phyloP scores from a whole-genome alignment of 2,113 vertebrate genomes.

The Cochlearius cochlearius region DNA sequence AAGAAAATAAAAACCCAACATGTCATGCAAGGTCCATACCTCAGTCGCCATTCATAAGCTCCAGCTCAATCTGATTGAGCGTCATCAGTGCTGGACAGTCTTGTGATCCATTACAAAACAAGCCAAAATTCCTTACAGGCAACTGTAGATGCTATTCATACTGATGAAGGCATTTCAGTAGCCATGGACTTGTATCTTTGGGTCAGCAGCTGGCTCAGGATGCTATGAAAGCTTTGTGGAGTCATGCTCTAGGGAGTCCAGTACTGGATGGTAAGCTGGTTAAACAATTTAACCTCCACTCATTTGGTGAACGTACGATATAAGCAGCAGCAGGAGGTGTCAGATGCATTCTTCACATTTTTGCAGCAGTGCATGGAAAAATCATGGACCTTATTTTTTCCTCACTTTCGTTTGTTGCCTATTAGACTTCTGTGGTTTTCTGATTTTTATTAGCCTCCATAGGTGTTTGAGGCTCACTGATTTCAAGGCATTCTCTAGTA shows the following conservation, averaged over 20 bases:
- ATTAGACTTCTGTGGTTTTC: background rate
- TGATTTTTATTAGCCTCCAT: background rate
- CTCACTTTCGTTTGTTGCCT: background rate
- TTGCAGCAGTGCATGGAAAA: background rate
- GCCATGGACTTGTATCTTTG: background rate
- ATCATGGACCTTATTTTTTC: background rate
- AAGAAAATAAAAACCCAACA: background rate
- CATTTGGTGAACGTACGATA: background rate
- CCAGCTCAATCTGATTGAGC: background rate
- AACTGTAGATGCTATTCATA: background rate
- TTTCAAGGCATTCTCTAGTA: background rate
- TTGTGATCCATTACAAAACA: background rate
- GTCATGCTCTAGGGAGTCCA: background rate
- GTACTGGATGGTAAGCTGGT: background rate
- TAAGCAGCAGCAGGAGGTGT: background rate
- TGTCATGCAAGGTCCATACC: background rate
- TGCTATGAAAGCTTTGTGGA: background rate
- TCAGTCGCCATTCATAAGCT: background rate
- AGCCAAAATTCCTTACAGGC: background rate
- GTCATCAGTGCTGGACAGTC: background rate
- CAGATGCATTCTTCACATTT: background rate
- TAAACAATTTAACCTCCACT: background rate
- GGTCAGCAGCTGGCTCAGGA: background rate
- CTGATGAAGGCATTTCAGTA: background rate
- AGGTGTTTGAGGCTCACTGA: background rate